These are phyloP conservation scores for Homarus americanus DNA, from an alignment of 1,140 invertebrate genomes.

Conservation along the genomic window DNA sequence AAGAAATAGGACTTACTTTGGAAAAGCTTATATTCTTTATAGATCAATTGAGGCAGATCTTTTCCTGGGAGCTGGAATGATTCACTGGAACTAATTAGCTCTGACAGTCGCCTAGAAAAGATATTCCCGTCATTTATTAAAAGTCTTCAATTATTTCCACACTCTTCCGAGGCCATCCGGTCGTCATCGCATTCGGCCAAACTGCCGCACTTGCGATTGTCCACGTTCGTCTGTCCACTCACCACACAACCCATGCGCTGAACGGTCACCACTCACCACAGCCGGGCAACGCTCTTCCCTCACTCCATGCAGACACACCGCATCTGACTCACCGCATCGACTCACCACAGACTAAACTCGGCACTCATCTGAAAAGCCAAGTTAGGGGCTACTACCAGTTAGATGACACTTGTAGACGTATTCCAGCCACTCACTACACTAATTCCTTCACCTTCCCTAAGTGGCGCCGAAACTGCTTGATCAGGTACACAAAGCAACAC, in stretches of 20 bases:
- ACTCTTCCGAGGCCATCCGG: conserved; percentile 58
- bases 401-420: conserved; percentile 69
- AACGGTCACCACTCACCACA: conserved; percentile 72
- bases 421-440: conserved; percentile 58
- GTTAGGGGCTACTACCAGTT: conserved; percentile 74
- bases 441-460: conserved; percentile 14
- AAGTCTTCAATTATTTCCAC: conserved; percentile 36
- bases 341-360: conserved; percentile 70
- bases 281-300: conserved; percentile 68
- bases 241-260: conserved; percentile 69
- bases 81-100: conserved; percentile 55
- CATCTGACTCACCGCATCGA: conserved; percentile 69
- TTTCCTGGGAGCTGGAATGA: conserved; percentile 67
- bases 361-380: conserved; percentile 75
- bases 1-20: conserved; percentile 60
- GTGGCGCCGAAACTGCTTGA: conserved; percentile 35
- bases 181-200: conserved; percentile 65
- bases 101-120: conserved; percentile 26
- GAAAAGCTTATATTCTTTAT: conserved; percentile 53
- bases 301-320: conserved; percentile 73
- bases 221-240: conserved; percentile 65
- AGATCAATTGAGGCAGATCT: conserved; percentile 67
- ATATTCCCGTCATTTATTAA: conserved; percentile 34
- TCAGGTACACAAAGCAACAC: conserved; percentile 46
- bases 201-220: conserved; percentile 67